Evolutionary conservation across 2,113 vertebrate genomes (phyloP).

Genomic region (Tenrec ecaudatus): DNA sequence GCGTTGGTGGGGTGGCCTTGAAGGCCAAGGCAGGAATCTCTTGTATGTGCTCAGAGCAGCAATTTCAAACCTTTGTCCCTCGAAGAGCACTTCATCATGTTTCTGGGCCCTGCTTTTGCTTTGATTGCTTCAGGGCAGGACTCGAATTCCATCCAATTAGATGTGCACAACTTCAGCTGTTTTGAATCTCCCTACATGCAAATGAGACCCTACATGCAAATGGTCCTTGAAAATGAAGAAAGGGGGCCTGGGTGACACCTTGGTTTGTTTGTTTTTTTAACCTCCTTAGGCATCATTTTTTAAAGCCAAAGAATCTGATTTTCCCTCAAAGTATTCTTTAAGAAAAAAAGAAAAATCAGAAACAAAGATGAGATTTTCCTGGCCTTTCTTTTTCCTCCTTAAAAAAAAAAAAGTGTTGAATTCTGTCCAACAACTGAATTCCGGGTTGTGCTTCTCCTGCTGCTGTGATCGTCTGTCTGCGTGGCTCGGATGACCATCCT

Average conservation of each 20-base stretch:
- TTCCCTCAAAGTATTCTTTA: not conserved
- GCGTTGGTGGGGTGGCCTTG: constrained; percentile 26
- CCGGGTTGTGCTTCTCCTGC: not conserved
- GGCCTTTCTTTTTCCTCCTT: not conserved
- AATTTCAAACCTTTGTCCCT: constrained; percentile 18
- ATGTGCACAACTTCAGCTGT: constrained; percentile 39
- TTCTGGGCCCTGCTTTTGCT: constrained; percentile 24
- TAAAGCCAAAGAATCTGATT: constrained; percentile 28
- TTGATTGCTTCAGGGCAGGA: constrained; percentile 33
- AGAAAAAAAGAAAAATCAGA: not conserved
- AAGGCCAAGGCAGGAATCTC: constrained; percentile 34
- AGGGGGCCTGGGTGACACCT: not conserved
- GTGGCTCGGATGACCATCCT: not conserved
- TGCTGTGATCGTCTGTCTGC: not conserved
- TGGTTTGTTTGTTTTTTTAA: not conserved
- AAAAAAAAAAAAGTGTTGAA: not conserved
- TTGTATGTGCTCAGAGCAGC: not conserved
- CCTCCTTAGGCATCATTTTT: not conserved
- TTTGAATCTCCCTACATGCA: constrained; percentile 53
- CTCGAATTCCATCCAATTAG: constrained; percentile 44
- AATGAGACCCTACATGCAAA: constrained; percentile 33
- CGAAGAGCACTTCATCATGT: constrained; percentile 56
- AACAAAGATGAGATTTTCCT: constrained; percentile 1
- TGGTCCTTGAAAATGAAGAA: constrained; percentile 47
- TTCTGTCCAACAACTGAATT: not conserved